Conservation (phyloP, 2,797 vertebrate genomes). For the Silurus lanzhouensis region DNA sequence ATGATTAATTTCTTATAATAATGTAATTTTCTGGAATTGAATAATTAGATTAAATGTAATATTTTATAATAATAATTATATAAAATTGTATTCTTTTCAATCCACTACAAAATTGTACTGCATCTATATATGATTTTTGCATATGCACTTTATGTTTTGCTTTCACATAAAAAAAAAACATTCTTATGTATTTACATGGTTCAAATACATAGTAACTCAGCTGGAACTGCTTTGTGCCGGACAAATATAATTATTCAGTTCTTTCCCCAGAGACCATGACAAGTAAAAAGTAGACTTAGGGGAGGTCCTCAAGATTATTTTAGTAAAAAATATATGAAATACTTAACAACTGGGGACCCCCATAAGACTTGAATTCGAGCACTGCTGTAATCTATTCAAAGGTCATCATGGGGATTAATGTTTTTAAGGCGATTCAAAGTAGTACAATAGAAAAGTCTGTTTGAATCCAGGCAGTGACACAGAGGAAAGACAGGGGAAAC, state of each 20-base stretch:
- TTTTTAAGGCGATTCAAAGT: background rate
- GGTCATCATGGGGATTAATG: background rate
- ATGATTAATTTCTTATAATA: too few species aligned
- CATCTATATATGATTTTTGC: background rate
- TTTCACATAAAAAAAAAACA: background rate
- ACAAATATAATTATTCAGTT: background rate
- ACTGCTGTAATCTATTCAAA: background rate
- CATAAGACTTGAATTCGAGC: too few species aligned
- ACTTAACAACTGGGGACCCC: too few species aligned
- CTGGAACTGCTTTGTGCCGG: background rate
- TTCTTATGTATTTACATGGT: background rate
- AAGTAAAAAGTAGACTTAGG: too few species aligned
- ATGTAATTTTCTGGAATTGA: too few species aligned
- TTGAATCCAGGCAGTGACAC: background rate
- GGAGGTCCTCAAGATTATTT: too few species aligned
- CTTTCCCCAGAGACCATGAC: background rate
- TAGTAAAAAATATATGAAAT: too few species aligned
- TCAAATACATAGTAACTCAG: background rate
- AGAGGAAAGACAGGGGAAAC: background rate
- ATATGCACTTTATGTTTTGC: background rate
- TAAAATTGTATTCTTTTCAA: background rate
- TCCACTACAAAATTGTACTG: too few species aligned
- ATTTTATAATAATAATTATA: too few species aligned
- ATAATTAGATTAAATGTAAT: too few species aligned
- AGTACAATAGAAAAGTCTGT: background rate